Evolutionary conservation across 37 sponge, comb jelly and placozoan species (phyloP).

Genomic region (Corticium candelabrum): DNA sequence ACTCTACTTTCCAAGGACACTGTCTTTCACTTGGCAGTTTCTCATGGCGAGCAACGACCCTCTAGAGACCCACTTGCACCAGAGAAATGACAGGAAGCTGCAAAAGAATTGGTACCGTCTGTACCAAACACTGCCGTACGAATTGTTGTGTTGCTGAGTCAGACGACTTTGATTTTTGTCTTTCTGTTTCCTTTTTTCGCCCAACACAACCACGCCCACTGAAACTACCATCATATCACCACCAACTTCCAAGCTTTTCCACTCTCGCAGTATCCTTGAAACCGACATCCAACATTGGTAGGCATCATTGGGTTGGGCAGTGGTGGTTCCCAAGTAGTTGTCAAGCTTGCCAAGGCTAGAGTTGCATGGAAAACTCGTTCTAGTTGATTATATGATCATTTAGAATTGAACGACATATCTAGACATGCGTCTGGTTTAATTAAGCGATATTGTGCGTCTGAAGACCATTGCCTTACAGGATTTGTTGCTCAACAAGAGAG

Average conservation of each 20-base stretch:
- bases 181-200: too few species aligned
- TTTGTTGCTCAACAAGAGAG: background rate
- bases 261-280: background rate
- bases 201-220: too few species aligned
- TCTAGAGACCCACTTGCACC: background rate
- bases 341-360: background rate
- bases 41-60: background rate
- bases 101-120: background rate
- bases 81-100: background rate
- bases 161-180: background rate
- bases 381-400: too few species aligned
- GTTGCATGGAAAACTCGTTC: too few species aligned
- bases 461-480: background rate
- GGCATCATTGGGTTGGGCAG: background rate
- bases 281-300: background rate
- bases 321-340: background rate
- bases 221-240: background rate
- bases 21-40: background rate
- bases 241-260: background rate
- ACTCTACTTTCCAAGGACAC: background rate
- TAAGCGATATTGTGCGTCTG: background rate
- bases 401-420: background rate
- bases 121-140: background rate
- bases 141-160: background rate
- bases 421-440: background rate